A percentile compares a stretch with the other conserved stretches of the same genome.
Conservation (phyloP, 2,797 vertebrate genomes). For the Leptatherina wallacei region DNA sequence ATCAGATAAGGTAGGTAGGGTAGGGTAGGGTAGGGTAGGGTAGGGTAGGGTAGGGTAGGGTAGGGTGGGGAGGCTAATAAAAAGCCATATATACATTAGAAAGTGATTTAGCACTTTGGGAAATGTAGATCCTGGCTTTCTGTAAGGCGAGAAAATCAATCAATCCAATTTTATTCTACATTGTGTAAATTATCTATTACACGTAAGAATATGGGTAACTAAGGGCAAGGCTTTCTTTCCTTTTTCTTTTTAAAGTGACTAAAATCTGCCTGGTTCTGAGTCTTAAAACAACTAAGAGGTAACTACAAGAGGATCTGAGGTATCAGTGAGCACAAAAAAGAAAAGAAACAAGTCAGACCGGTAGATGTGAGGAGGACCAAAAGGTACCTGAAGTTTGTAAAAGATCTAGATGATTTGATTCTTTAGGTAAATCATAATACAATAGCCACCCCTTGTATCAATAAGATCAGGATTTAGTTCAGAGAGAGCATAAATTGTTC, state of each 20-base stretch:
- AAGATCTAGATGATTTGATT: background rate
- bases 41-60: background rate
- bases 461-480: background rate
- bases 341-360: background rate
- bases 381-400: background rate
- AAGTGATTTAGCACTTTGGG: background rate
- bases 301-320: background rate
- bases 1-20: background rate
- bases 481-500: background rate
- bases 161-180: background rate
- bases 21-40: background rate
- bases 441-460: background rate
- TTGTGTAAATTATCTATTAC: background rate
- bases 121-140: background rate
- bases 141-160: background rate
- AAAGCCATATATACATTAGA: background rate
- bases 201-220: background rate
- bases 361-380: background rate
- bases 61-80: too few relatives aligned
- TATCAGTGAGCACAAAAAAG: background rate
- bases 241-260: background rate
- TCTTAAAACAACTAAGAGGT: background rate
- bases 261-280: background rate
- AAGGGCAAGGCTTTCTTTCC: background rate
- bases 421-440: background rate